phyloP scores from a whole-genome alignment of 2,797 vertebrate genomes.

The Thalassophryne amazonica region DNA sequence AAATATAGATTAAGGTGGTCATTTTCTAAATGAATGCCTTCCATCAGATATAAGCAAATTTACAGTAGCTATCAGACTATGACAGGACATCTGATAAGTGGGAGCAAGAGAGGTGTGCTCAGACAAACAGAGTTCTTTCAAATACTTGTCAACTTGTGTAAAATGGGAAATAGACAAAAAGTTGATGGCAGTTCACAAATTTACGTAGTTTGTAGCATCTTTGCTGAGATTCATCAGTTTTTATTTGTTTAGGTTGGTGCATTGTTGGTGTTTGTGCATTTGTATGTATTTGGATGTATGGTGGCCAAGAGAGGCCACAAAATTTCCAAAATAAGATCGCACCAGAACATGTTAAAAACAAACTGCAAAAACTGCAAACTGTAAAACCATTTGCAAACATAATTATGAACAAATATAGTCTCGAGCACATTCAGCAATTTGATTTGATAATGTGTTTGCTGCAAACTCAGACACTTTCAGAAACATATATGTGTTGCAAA shows the following conservation, averaged over 20 bases:
- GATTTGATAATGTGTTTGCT: no score
- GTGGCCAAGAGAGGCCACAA: background rate
- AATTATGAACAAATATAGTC: no score
- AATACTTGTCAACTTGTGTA: constrained; percentile 17
- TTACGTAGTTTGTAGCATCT: background rate
- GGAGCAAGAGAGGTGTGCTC: constrained; percentile 34
- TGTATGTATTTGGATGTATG: background rate
- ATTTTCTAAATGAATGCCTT: constrained; percentile 68
- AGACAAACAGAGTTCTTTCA: constrained; percentile 51
- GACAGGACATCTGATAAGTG: constrained; percentile 53
- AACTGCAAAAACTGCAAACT: no score
- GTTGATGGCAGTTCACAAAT: background rate
- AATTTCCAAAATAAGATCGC: no score
- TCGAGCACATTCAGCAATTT: no score
- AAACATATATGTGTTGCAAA: no score
- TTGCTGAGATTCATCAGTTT: background rate
- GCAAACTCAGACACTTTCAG: no score
- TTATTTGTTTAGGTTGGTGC: background rate
- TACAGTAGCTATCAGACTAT: constrained; percentile 65
- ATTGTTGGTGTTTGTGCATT: background rate
- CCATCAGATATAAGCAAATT: constrained; percentile 63
- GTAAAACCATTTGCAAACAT: no score
- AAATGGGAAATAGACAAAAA: constrained; percentile 10
- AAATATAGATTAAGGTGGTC: constrained; percentile 70
- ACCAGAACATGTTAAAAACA: no score